Conservation (phyloP, 2,888 invertebrate species). For the Andrena trimmerana region DNA sequence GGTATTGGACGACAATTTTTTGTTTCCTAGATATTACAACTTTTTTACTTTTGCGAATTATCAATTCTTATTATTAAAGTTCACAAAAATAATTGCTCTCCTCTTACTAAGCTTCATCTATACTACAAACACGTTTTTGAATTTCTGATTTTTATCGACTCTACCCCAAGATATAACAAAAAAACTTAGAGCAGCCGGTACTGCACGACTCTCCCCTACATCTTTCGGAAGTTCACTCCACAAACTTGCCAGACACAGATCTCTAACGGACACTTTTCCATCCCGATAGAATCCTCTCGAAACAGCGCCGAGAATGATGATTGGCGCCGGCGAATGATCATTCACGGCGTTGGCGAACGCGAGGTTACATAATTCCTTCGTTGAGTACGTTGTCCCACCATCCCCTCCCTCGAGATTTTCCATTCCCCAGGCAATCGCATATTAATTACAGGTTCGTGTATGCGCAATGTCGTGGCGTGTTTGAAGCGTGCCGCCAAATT, state of each 20-base stretch:
- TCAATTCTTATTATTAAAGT: no score
- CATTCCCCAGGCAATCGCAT: slow-evolving; percentile 43
- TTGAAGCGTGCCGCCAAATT: slow-evolving; percentile 61
- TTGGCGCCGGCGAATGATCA: slow-evolving; percentile 46
- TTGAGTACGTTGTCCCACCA: slow-evolving; percentile 27
- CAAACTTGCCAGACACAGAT: slow-evolving; percentile 21
- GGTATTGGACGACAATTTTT: no score
- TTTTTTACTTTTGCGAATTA: no score
- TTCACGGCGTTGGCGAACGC: slow-evolving; percentile 25
- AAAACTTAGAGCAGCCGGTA: no score
- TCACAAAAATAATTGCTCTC: no score
- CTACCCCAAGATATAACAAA: no score
- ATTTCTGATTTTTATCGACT: no score
- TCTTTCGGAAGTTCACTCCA: not conserved
- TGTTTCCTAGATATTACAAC: no score
- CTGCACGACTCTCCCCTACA: no score
- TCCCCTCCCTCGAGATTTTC: slow-evolving; percentile 31
- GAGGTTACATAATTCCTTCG: slow-evolving; percentile 54
- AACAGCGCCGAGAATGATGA: slow-evolving; percentile 34
- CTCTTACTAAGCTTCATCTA: no score
- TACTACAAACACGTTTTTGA: no score
- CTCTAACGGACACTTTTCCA: slow-evolving; percentile 10
- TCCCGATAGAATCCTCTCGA: slow-evolving; percentile 14
- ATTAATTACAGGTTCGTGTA: slow-evolving; percentile 69
- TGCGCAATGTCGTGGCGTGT: slow-evolving; percentile 54